Percentiles rank a stretch among this genome's conserved stretches.
phyloP scores from a whole-genome alignment of 2,888 invertebrate species.

The Myathropa florea region DNA sequence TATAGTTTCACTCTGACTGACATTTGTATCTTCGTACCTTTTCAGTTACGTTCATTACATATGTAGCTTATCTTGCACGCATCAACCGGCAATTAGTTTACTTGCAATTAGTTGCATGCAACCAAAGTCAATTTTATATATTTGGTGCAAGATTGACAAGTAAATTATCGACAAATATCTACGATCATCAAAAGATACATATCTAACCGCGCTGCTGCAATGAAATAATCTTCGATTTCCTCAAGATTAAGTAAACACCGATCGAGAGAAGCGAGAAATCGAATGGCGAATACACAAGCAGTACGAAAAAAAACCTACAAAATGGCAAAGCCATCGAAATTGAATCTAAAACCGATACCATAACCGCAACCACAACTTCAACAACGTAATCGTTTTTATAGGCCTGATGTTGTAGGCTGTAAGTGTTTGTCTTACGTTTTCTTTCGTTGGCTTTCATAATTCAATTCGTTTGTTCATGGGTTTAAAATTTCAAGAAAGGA shows the following conservation, averaged over 20 bases:
- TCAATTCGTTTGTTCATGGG: constrained; percentile 8
- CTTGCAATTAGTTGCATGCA: constrained; percentile 27
- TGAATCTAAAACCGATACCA: constrained; percentile 6
- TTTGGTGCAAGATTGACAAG: constrained; percentile 25
- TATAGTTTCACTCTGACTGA: neutral
- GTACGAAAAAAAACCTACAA: constrained; percentile 5
- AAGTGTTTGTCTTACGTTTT: constrained; percentile 25
- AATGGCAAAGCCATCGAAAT: constrained; percentile 32
- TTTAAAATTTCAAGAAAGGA: neutral
- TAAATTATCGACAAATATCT: constrained; percentile 14
- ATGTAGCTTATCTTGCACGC: neutral
- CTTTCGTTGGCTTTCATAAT: constrained; percentile 14
- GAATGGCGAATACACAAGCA: neutral
- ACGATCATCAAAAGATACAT: neutral
- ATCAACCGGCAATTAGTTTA: constrained; percentile 5
- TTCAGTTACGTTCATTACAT: neutral
- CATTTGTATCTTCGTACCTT: neutral
- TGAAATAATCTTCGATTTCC: neutral
- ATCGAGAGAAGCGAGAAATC: neutral
- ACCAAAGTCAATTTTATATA: neutral
- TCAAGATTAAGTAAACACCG: neutral
- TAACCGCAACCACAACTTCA: constrained; percentile 13
- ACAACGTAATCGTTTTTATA: constrained; percentile 37
- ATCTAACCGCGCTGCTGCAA: neutral
- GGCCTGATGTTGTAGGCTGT: constrained; percentile 17